Evolutionary conservation across 2,888 invertebrate species (phyloP), one percentile per base, ranked within the genome.

Genomic region (Alloscopus bannaensis): DNA sequence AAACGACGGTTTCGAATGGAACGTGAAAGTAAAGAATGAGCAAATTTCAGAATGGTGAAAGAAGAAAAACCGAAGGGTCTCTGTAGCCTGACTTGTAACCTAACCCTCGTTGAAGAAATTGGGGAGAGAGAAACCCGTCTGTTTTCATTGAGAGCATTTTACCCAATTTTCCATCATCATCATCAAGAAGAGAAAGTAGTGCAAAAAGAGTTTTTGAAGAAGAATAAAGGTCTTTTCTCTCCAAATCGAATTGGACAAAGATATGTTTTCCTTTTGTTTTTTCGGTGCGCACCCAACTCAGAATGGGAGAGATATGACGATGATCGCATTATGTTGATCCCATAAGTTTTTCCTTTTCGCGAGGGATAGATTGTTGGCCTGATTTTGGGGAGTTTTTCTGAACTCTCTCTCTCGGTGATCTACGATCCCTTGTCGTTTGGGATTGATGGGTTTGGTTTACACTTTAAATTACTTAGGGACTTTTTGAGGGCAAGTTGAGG

Each of bases 391-490:
- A n/a, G n/a, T n/a, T n/a, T n/a, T n/a, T n/a, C n/a, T 47, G 47
- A 47, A 18, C 11, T 47, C 18, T 47, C 11, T 47, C 18, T 47
- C 18, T 18, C 8, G 18, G 47, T 47, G 47, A 47, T 47, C 11
- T 47, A 47, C 18, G 47, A 47, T 47, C 47, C 47, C 47, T 47
- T 47, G 47, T 47, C 47, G 11, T 6, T n/a, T n/a, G 18, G 47
- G 47, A 47, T 47, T 47, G 47, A 47, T 47, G 47, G 18, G 47
- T 18, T 18, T 47, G 47, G 47, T 47, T 47, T 47, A 47, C 47
- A 47, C 47, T 47, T 47, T 47, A 47, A 47, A 47, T 47, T 47
- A 47, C 47, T 47, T 47, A 47, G 11, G 47, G 47, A 47, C 47
- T 47, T 47, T n/a, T n/a, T 47, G n/a, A n/a, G n/a, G 18, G 47